Evolutionary conservation across 2,888 invertebrate genomes (phyloP).

Genomic region (Aquatica leii): DNA sequence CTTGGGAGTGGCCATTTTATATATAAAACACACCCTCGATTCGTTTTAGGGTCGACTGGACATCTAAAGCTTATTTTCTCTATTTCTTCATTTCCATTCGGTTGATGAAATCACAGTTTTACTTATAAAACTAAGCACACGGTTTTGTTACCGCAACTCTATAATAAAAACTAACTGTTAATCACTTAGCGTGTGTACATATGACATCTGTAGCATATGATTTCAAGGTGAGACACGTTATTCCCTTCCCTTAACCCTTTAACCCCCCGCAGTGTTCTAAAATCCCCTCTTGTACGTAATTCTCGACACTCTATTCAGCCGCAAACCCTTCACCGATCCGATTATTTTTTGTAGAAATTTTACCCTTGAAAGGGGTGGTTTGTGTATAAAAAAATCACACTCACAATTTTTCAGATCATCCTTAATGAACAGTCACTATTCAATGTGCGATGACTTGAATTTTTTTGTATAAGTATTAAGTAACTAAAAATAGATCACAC

Average conservation of each 20-base stretch:
- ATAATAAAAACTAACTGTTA: conserved; percentile 10
- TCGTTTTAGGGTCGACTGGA: conserved; percentile 25
- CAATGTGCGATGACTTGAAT: conserved; percentile 25
- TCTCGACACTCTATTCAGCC: conserved; percentile 60
- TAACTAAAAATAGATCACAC: no score
- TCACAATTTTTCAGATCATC: conserved; percentile 47
- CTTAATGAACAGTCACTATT: conserved; percentile 38
- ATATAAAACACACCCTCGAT: conserved; percentile 55
- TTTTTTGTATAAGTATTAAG: conserved; percentile 2
- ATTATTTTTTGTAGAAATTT: conserved; percentile 59
- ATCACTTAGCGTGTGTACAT: conserved; percentile 24
- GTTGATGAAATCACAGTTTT: conserved; percentile 8
- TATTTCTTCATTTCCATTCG: conserved; percentile 5
- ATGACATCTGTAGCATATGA: conserved; percentile 39
- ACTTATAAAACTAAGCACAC: not conserved
- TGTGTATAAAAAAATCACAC: conserved; percentile 57
- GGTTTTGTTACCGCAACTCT: conserved; percentile 2
- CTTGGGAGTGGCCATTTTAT: conserved; percentile 54
- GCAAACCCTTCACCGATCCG: conserved; percentile 60
- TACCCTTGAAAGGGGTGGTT: conserved; percentile 57
- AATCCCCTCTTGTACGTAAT: conserved; percentile 54
- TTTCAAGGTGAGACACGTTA: conserved; percentile 37
- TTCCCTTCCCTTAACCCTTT: conserved; percentile 52
- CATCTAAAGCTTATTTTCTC: conserved; percentile 12
- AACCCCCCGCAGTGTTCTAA: conserved; percentile 47